These are phyloP conservation scores for Geococcyx californianus DNA, from an alignment of 2,113 vertebrate species.

Conservation along the genomic window DNA sequence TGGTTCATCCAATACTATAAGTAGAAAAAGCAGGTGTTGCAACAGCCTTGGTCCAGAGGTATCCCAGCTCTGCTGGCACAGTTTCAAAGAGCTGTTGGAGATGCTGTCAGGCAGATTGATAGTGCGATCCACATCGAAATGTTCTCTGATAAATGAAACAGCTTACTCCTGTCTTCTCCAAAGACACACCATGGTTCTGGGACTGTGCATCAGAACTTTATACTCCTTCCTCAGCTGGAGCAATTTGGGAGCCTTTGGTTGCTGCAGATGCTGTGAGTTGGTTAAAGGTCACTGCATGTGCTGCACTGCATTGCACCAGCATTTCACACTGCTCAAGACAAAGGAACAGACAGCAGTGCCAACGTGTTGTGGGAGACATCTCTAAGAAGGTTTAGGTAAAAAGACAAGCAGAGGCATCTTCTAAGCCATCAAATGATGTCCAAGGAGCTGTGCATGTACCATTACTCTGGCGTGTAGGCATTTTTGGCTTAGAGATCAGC, in stretches of 20 bases:
- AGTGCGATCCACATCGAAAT: neutral
- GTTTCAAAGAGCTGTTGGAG: slow-evolving; percentile 56
- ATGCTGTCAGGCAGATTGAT: slow-evolving; percentile 67
- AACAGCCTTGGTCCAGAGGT: slow-evolving; percentile 65
- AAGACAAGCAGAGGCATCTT: neutral
- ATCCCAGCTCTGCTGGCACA: slow-evolving; percentile 57
- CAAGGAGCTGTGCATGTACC: neutral
- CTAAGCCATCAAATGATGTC: neutral
- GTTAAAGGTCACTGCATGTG: slow-evolving; percentile 1
- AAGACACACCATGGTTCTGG: slow-evolving; percentile 39
- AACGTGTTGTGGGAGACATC: neutral
- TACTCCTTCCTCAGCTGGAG: slow-evolving; percentile 3
- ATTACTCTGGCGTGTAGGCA: neutral
- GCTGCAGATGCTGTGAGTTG: neutral
- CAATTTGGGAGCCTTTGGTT: neutral
- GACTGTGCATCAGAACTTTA: neutral
- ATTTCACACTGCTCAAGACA: neutral
- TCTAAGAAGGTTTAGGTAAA: neutral
- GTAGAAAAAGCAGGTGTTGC: slow-evolving; percentile 68
- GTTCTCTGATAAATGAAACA: slow-evolving; percentile 73
- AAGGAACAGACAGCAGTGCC: neutral
- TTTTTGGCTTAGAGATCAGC: neutral
- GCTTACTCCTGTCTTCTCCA: slow-evolving; percentile 60
- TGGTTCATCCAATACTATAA: neutral
- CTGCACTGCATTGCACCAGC: slow-evolving; percentile 11